Evolutionary conservation across 2,113 vertebrate species (phyloP).

Genomic region (Bos taurus): ARS-UCD2.0 NC_037339.1:85603501-85604000

Average conservation of each 20-base stretch:
- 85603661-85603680: rapidly evolving
- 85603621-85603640: too few relatives aligned
- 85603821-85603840: too few relatives aligned
- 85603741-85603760: background rate
- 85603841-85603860: background rate
- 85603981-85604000: background rate
- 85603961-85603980: background rate
- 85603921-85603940: too few relatives aligned
- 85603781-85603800: too few relatives aligned
- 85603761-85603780: too few relatives aligned
- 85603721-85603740: background rate
- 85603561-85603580: background rate
- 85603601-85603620: background rate
- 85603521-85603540: background rate
- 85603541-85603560: background rate
- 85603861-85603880: background rate
- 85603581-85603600: background rate
- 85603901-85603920: background rate
- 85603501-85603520: background rate
- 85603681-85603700: background rate
- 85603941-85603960: background rate
- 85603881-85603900: background rate
- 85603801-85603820: rapidly evolving
- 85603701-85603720: background rate
- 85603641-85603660: background rate